phyloP scores from a whole-genome alignment of 2,113 vertebrate genomes.

The Dipodomys stephensi region DNA sequence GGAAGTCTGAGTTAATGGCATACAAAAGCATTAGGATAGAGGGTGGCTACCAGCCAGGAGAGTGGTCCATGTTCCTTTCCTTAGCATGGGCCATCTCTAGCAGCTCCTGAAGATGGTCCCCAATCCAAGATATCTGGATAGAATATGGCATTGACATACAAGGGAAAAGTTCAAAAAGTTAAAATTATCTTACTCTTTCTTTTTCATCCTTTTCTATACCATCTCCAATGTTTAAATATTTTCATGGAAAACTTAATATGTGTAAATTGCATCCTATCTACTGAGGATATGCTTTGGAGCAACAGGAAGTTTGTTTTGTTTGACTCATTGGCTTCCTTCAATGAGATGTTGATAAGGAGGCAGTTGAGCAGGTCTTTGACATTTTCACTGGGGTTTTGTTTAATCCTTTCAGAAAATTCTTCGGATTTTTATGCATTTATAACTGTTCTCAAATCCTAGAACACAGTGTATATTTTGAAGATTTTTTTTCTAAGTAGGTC shows the following conservation, averaged over 20 bases:
- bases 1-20: constrained; percentile 17
- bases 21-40: background rate
- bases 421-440: background rate
- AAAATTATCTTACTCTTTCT: background rate
- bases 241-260: background rate
- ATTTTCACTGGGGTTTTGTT: background rate
- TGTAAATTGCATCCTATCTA: background rate
- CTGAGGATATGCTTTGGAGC: background rate
- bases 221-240: background rate
- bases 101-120: background rate
- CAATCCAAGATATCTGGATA: background rate
- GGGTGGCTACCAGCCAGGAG: background rate
- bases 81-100: background rate
- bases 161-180: background rate
- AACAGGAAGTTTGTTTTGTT: background rate
- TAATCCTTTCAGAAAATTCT: background rate
- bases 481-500: background rate
- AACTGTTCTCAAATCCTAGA: background rate
- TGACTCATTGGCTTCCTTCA: background rate
- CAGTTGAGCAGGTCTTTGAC: no score
- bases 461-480: background rate
- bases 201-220: no score
- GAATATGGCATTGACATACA: background rate
- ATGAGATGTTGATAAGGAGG: background rate
- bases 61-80: background rate